These are phyloP conservation scores for Datnioides undecimradiatus DNA, from an alignment of 2,113 vertebrate species.

Conservation along the genomic window DNA sequence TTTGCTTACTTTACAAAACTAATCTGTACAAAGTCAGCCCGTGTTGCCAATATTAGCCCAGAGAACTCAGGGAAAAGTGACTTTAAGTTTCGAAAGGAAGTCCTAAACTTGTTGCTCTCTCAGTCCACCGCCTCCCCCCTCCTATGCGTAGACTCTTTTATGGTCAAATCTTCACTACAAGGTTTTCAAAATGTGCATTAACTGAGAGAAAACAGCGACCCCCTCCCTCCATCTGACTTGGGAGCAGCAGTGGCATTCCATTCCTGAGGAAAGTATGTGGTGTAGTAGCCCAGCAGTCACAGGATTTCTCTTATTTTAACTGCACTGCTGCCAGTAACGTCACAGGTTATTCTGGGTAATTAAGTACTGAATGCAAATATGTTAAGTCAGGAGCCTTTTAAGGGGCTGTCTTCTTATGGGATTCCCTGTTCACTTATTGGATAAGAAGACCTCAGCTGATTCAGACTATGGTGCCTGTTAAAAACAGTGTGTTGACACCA, in stretches of 20 bases:
- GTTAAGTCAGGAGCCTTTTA: slow-evolving; percentile 55
- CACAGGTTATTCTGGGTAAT: slow-evolving; percentile 76
- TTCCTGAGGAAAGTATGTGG: slow-evolving; percentile 76
- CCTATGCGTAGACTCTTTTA: slow-evolving; percentile 3
- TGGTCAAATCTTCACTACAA: slow-evolving; percentile 39
- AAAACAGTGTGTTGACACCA: slow-evolving; percentile 38
- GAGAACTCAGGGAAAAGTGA: background rate
- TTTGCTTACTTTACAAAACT: slow-evolving; percentile 76
- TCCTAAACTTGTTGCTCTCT: background rate
- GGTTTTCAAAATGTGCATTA: slow-evolving; percentile 63
- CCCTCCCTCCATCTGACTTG: slow-evolving; percentile 49
- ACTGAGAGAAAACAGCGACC: slow-evolving; percentile 54
- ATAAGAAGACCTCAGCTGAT: background rate
- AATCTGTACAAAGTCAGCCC: slow-evolving; percentile 45
- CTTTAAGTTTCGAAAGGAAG: background rate
- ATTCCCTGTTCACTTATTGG: slow-evolving; percentile 3
- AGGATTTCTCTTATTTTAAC: slow-evolving; percentile 77
- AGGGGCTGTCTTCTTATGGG: slow-evolving; percentile 1
- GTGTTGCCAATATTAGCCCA: background rate
- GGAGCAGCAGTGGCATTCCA: slow-evolving; percentile 74
- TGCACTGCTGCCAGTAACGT: slow-evolving; percentile 51
- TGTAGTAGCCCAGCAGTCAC: slow-evolving; percentile 77
- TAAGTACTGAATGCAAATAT: slow-evolving; percentile 60
- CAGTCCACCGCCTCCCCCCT: background rate
- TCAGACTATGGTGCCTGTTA: slow-evolving; percentile 18